phyloP scores from a whole-genome alignment of 2,113 vertebrate species.

The Pitta sordida region DNA sequence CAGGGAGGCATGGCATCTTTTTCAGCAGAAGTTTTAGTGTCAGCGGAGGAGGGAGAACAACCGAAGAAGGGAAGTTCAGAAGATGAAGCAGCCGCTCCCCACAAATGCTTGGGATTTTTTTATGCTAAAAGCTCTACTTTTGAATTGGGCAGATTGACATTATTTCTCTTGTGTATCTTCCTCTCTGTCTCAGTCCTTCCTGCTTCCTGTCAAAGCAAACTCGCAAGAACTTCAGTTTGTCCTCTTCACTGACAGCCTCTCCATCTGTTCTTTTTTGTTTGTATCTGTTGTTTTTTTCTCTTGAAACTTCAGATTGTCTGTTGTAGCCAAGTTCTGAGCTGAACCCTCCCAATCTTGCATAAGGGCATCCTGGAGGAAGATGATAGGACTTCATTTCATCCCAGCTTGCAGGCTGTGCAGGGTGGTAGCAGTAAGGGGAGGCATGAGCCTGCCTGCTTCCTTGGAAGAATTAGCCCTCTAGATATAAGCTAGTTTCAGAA shows the following conservation, averaged over 20 bases:
- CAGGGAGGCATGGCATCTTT: neutral
- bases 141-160: neutral
- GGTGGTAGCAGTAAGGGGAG: conserved; percentile 15
- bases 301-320: neutral
- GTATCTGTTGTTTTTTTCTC: neutral
- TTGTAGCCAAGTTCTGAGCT: neutral
- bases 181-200: neutral
- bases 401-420: neutral
- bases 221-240: neutral
- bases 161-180: neutral
- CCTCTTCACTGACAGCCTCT: neutral
- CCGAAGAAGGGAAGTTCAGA: neutral
- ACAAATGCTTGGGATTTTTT: neutral
- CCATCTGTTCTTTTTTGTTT: neutral
- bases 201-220: neutral
- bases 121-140: neutral
- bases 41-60: neutral
- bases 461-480: conserved; percentile 39
- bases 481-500: conserved; percentile 48
- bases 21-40: neutral
- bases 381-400: conserved; percentile 32
- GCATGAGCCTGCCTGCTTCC: conserved; percentile 49
- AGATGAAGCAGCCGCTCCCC: neutral
- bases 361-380: conserved; percentile 39
- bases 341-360: conserved; percentile 1